phyloP scores from a whole-genome alignment of 2,888 invertebrate genomes.

The Rhimphoctona megacephalus region DNA sequence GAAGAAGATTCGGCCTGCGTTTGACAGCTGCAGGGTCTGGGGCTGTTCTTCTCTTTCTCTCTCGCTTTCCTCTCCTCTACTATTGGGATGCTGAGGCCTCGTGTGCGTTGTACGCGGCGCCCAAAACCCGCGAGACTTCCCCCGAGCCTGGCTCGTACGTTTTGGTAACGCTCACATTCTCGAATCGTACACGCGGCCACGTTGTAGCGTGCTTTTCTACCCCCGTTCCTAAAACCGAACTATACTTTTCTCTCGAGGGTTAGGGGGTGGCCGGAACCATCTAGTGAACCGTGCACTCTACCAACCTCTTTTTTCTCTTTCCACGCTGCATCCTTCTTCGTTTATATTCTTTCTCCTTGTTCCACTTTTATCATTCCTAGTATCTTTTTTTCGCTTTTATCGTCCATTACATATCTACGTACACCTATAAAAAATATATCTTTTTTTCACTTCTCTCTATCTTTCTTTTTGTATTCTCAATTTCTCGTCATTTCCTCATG shows the following conservation, averaged over 20 bases:
- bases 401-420: neutral
- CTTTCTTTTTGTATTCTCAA: slow-evolving; percentile 35
- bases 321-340: slow-evolving; percentile 17
- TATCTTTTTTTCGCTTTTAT: neutral
- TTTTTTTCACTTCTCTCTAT: neutral
- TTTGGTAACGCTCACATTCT: slow-evolving; percentile 54
- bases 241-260: slow-evolving; percentile 44
- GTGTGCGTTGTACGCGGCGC: slow-evolving; percentile 53
- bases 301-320: slow-evolving; percentile 36
- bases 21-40: slow-evolving; percentile 85
- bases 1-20: slow-evolving; percentile 85
- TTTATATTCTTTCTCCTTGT: neutral
- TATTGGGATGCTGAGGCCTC: slow-evolving; percentile 47
- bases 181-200: slow-evolving; percentile 31
- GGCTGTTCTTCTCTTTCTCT: slow-evolving; percentile 69
- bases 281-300: slow-evolving; percentile 74
- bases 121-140: slow-evolving; percentile 49
- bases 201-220: slow-evolving; percentile 58
- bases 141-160: slow-evolving; percentile 48
- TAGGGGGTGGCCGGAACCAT: slow-evolving; percentile 68
- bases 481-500: slow-evolving; percentile 58
- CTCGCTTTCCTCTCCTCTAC: slow-evolving; percentile 2
- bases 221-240: slow-evolving; percentile 26
- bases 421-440: neutral
- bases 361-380: neutral